phyloP scores from a whole-genome alignment of 2,888 invertebrate genomes.

The Drosophila hawaiiensis region DNA sequence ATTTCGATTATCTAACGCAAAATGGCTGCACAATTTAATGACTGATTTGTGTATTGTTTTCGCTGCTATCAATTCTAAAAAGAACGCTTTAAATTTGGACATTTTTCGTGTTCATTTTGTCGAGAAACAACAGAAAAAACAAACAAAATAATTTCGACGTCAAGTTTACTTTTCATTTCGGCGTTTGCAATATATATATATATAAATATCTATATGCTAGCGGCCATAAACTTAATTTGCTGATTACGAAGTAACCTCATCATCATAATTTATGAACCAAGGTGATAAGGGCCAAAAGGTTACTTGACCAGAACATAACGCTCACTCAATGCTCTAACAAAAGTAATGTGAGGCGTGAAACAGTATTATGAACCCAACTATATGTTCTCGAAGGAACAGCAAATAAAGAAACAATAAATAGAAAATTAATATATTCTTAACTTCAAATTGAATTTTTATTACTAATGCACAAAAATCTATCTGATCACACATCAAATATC shows the following conservation, averaged over 20 bases:
- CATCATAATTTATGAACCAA: conserved; percentile 70
- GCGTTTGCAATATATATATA: conserved; percentile 15
- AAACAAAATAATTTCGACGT: conserved; percentile 37
- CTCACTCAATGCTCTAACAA: conserved; percentile 25
- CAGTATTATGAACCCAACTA: neutral
- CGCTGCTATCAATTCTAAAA: conserved; percentile 33
- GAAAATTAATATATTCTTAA: neutral
- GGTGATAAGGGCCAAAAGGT: conserved; percentile 66
- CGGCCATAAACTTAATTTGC: conserved; percentile 77
- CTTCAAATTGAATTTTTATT: too few relatives aligned
- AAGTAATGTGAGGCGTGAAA: neutral
- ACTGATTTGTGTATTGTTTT: conserved; percentile 68
- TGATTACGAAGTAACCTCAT: conserved; percentile 76
- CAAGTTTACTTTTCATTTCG: conserved; percentile 64
- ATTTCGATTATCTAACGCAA: conserved; percentile 68
- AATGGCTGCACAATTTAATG: conserved; percentile 66
- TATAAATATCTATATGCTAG: conserved; percentile 47
- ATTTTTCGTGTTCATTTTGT: conserved; percentile 31
- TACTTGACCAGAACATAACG: conserved; percentile 34
- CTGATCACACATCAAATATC: neutral
- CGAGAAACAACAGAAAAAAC: conserved; percentile 17
- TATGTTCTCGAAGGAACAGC: neutral
- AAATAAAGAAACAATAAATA: too few relatives aligned
- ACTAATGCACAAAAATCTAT: neutral
- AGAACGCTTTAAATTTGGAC: conserved; percentile 46